These are phyloP conservation scores for Leuciscus idus DNA, from an alignment of 2,113 vertebrate species.

Conservation along the genomic window DNA sequence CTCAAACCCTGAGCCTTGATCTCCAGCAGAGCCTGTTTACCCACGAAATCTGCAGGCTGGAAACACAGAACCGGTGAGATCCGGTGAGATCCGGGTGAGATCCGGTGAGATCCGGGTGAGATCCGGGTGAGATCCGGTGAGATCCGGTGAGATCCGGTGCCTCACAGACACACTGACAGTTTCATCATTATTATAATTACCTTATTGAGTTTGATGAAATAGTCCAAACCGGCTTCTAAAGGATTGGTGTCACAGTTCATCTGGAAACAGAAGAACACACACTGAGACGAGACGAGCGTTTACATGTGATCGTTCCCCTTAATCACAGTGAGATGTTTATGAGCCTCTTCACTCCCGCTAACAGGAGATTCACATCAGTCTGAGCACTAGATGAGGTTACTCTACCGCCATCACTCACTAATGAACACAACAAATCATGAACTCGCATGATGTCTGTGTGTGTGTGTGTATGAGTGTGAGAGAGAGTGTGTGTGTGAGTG, in stretches of 20 bases:
- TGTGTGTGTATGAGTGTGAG: not conserved
- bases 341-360: no score
- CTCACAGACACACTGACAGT: not conserved
- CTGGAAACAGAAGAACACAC: conserved; percentile 69
- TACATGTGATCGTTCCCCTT: no score
- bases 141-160: not conserved
- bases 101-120: no score
- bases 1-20: conserved; percentile 89
- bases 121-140: no score
- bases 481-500: no score
- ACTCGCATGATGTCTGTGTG: no score
- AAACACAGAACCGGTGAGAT: not conserved
- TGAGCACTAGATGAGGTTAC: no score
- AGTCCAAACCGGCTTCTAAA: conserved; percentile 92
- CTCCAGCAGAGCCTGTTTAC: conserved; percentile 88
- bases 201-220: conserved; percentile 96
- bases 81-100: not conserved
- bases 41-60: conserved; percentile 90
- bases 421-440: no score
- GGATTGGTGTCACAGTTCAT: conserved; percentile 99
- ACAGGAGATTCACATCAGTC: not conserved
- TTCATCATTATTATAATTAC: conserved; percentile 65
- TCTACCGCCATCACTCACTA: no score
- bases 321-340: not conserved
- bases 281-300: no score